These are phyloP conservation scores for Caenorhabditis sp. DNA, from an alignment of 2,888 invertebrate species.

Conservation along the genomic window DNA sequence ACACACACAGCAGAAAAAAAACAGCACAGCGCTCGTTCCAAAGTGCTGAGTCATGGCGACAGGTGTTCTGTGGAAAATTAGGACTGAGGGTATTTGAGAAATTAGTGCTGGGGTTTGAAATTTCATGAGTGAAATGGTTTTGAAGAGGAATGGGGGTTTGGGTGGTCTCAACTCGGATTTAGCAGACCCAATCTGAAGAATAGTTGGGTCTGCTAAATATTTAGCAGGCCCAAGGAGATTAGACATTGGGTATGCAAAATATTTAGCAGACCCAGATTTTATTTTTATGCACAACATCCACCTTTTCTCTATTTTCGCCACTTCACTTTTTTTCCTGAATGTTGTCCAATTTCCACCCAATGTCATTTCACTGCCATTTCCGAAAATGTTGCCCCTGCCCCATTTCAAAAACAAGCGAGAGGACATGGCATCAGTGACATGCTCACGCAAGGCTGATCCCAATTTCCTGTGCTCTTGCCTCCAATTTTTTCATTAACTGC, in stretches of 20 bases:
- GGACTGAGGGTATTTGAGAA: background rate
- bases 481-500: conserved; percentile 11
- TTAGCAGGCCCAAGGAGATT: no score
- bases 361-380: background rate
- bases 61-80: conserved; percentile 1
- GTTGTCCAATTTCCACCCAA: background rate
- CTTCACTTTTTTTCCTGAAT: background rate
- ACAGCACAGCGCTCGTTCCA: background rate
- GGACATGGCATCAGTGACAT: conserved; percentile 12
- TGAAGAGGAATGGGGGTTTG: no score
- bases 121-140: background rate
- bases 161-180: no score
- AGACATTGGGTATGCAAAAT: no score
- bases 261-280: no score
- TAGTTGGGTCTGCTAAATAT: no score
- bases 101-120: background rate
- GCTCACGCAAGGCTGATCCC: conserved; percentile 13
- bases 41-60: conserved; percentile 18
- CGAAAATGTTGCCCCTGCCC: no score
- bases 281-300: no score
- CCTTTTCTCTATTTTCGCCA: no score
- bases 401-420: background rate
- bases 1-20: no score
- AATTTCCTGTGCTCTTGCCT: conserved; percentile 15
- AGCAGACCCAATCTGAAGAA: no score